Percentiles rank a stretch among this genome's conserved stretches.
phyloP scores from a whole-genome alignment of 2,797 vertebrate genomes.

The Thripadectes ignobilis region DNA sequence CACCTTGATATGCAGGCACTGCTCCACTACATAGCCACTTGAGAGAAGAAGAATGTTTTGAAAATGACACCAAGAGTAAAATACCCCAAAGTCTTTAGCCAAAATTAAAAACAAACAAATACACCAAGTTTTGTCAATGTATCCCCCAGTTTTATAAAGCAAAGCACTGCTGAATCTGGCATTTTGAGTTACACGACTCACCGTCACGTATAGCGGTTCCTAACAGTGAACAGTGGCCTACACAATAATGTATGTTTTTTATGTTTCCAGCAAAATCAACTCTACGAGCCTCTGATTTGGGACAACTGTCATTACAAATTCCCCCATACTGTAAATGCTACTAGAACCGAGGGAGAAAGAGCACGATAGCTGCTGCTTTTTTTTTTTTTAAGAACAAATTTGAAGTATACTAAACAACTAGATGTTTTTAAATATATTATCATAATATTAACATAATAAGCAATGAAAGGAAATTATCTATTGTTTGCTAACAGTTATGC shows the following conservation, averaged over 20 bases:
- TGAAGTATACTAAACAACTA: constrained; percentile 82
- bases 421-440: constrained; percentile 84
- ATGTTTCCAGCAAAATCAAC: constrained; percentile 53
- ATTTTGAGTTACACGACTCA: neutral
- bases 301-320: constrained; percentile 48
- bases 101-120: constrained; percentile 14
- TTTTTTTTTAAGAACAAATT: constrained; percentile 73
- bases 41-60: constrained; percentile 9
- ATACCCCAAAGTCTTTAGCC: neutral
- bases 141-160: neutral
- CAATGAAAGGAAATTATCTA: constrained; percentile 83
- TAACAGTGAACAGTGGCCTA: neutral
- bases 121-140: neutral
- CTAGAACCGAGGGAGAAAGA: constrained; percentile 54
- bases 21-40: neutral
- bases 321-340: constrained; percentile 12
- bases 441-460: constrained; percentile 87
- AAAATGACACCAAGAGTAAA: neutral
- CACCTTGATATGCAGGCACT: neutral
- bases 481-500: constrained; percentile 85
- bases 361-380: constrained; percentile 33
- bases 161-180: neutral
- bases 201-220: neutral
- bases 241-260: neutral
- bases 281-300: neutral